Evolutionary conservation across 1,140 invertebrate species (phyloP), one percentile per base, ranked within the genome.

Genomic region (Dryas iulia): DNA sequence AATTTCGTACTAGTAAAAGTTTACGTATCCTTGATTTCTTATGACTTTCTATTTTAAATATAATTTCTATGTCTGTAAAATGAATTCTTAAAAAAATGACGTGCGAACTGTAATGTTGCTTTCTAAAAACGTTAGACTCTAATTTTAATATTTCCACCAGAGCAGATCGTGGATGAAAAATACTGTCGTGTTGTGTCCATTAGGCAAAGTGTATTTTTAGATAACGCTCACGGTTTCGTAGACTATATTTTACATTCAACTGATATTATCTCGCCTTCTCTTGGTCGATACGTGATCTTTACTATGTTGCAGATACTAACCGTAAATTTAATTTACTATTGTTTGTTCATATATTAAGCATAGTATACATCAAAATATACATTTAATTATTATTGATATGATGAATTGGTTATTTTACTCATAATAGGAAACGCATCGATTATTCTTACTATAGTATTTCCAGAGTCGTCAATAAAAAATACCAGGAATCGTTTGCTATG

Each of bases 401-500:
- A 18, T 47, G 35, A 18, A 18, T 47, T 47, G n/a, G 35, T 18
- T 47, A 47, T 47, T 47, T 47, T 21, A 21, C 2, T 47, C 69
- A 70, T 67, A 81, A 75, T 78, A 70, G 68, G 72, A 80, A 86
- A 75, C 74, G 69, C 66, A 84, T 73, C 64, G 71, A 75, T 79
- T 81, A 82, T 84, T 84, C 74, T 64, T 78, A 83, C 83, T 83
- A 76, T 79, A 84, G 84, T 74, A 84, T 85, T 87, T 87, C 78
- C 68, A 82, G 78, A 90, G 86, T 88, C 87, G 86, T 89, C 89
- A 85, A 90, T 91, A 91, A 91, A 91, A 91, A 91, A 91, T 90
- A 85, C 87, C 89, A 87, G 80, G 87, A 86, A 91, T 91, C 81
- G 84, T 85, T 89, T 80, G 79, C 85, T 79, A 86, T 88, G 79